A percentile compares a stretch with the other conserved stretches of the same genome.
phyloP scores from a whole-genome alignment of 2,797 vertebrate species.

The Protosalanx chinensis region DNA sequence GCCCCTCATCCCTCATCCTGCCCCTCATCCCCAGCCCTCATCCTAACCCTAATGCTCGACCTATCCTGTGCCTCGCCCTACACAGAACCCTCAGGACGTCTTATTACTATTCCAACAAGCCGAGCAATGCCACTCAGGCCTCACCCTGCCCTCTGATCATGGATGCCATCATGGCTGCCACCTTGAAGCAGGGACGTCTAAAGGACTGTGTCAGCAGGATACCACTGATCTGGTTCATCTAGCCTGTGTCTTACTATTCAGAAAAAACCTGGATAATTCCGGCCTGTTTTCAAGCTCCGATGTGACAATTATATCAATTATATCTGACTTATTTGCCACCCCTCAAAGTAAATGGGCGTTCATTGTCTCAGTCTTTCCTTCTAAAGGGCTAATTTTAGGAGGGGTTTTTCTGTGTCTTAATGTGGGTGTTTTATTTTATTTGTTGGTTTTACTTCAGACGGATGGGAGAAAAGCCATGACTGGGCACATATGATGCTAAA shows the following conservation, averaged over 20 bases:
- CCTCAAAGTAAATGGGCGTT: background rate
- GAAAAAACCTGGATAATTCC: background rate
- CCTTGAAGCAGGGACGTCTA: background rate
- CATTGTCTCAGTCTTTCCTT: constrained; percentile 7
- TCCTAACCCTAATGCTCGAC: too few relatives aligned
- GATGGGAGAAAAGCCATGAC: constrained; percentile 11
- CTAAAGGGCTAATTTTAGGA: constrained; percentile 43
- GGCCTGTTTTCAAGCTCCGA: constrained; percentile 10
- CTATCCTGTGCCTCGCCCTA: too few relatives aligned
- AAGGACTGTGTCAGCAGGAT: constrained; percentile 6
- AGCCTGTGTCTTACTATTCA: background rate
- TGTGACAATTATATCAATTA: background rate
- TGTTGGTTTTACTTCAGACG: constrained; percentile 19
- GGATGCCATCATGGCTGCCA: too few relatives aligned
- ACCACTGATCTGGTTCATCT: constrained; percentile 7
- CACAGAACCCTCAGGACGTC: background rate
- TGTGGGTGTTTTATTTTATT: background rate
- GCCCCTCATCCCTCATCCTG: too few relatives aligned
- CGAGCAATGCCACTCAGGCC: background rate
- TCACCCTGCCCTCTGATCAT: background rate
- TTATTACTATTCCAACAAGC: background rate
- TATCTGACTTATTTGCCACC: background rate
- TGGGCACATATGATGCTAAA: constrained; percentile 38
- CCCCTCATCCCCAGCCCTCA: too few relatives aligned
- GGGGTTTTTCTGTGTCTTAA: background rate